These are phyloP conservation scores for Saguinus midas DNA, from an alignment of 2,113 vertebrate species.

Conservation along the genomic window DNA sequence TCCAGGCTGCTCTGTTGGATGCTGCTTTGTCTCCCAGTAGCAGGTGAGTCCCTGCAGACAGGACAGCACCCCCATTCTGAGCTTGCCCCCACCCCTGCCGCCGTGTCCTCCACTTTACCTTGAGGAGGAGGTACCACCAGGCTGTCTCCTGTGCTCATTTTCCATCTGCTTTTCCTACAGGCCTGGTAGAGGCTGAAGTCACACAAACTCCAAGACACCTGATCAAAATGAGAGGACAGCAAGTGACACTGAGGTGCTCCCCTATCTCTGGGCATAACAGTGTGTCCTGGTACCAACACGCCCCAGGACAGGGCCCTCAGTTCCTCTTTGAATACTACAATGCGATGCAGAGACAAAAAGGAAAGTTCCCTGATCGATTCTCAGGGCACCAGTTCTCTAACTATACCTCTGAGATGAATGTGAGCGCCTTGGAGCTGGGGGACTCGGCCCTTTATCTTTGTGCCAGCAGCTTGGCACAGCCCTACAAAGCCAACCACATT, in stretches of 20 bases:
- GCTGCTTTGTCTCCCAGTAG: neutral
- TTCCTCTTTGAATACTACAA: neutral
- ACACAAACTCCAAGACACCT: neutral
- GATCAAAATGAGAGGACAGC: neutral
- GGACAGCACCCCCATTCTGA: accelerated
- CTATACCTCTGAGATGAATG: neutral
- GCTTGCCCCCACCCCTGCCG: no score
- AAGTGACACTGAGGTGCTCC: neutral
- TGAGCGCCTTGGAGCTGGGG: neutral
- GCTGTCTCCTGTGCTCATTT: accelerated
- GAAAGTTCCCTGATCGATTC: neutral
- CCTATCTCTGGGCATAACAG: neutral
- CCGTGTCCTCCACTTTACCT: neutral
- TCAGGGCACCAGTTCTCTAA: neutral
- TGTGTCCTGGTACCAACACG: neutral
- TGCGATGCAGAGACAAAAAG: accelerated
- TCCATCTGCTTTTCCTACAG: neutral
- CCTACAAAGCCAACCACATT: accelerated
- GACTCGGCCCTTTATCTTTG: neutral
- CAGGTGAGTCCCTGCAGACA: neutral
- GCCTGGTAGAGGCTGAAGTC: neutral
- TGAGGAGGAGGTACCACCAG: no score
- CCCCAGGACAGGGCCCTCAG: neutral
- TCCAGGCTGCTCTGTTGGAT: neutral
- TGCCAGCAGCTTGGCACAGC: neutral